Evolutionary conservation across 2,888 invertebrate species (phyloP), one percentile per base, ranked within the genome.

Genomic region (Lasius fuliginosus): DNA sequence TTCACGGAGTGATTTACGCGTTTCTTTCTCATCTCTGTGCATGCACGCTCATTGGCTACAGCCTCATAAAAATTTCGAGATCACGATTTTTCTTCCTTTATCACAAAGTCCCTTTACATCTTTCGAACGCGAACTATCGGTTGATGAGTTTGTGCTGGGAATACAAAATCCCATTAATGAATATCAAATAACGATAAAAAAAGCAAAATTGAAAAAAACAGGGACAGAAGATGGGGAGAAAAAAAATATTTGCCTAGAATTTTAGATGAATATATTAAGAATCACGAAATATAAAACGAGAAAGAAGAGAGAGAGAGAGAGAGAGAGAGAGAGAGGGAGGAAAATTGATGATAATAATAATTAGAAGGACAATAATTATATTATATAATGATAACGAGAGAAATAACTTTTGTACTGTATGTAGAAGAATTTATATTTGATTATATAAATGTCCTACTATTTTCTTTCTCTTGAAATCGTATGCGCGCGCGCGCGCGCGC

Each of bases 51-150:
- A 65, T 65, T 65, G 36, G 67, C 49, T 49, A 15, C 46, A 75
- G 36, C n/a, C 56, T 77, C 40, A 58, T 68, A 30, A 58, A 69
- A 68, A 77, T 77, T 68, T 42, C n/a, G 5, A 68, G 42, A 56
- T 77, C 23, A 76, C 5, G 3, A n/a, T 12, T 30, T 73, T 60
- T 83, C 58, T 75, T 83, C 56, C 73, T 83, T 76, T 60, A 23
- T 71, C 62, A 81, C 56, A 56, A 62, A 27, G 18, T 76, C 58
- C 1, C 30, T 30, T 56, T 30, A 75, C 40, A 42, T 60, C 49
- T 42, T 56, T 27, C 12, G 60, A 9, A 73, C 62, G 15, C 33
- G 60, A 69, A 12, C 56, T 18, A 15, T 69, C 30, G 82, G 9
- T 71, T 73, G 68, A 81, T 49, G 56, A 73, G 68, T 58, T 68